These are phyloP conservation scores for Anastrepha obliqua DNA, from an alignment of 1,140 invertebrate genomes.

Conservation along the genomic window DNA sequence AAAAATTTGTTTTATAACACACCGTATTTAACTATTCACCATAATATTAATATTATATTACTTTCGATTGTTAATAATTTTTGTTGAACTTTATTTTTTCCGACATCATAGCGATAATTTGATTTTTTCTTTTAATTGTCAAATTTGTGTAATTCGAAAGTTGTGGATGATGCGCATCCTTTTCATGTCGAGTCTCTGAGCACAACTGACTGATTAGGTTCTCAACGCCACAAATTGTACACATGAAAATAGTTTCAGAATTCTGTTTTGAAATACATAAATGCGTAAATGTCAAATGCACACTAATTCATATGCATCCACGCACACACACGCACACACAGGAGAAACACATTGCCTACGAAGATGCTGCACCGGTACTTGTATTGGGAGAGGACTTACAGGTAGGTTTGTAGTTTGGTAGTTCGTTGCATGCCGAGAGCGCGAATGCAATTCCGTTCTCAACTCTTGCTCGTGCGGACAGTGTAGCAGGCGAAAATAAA, in stretches of 20 bases:
- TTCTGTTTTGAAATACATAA: slow-evolving; percentile 35
- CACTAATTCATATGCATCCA: slow-evolving; percentile 32
- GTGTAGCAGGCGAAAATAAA: neutral
- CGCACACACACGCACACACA: slow-evolving; percentile 28
- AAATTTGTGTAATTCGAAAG: neutral
- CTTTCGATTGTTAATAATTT: slow-evolving; percentile 1
- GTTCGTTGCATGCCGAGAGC: neutral
- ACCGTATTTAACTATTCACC: neutral
- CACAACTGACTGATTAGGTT: slow-evolving; percentile 68
- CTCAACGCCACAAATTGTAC: slow-evolving; percentile 68
- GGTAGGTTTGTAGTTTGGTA: neutral
- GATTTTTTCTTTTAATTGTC: slow-evolving; percentile 21
- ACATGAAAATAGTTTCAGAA: slow-evolving; percentile 60
- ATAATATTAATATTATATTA: neutral
- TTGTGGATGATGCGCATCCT: slow-evolving; percentile 54
- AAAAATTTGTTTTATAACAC: neutral
- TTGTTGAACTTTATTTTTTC: neutral
- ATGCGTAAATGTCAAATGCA: slow-evolving; percentile 42
- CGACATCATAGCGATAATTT: slow-evolving; percentile 2
- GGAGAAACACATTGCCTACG: neutral
- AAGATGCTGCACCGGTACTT: neutral
- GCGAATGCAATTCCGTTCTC: slow-evolving; percentile 6
- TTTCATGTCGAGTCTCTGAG: slow-evolving; percentile 66
- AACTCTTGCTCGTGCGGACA: neutral
- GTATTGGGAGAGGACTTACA: slow-evolving; percentile 19